These are phyloP conservation scores for Enteromius anoplus DNA, from an alignment of 2,797 vertebrate genomes.

Conservation along the genomic window DNA sequence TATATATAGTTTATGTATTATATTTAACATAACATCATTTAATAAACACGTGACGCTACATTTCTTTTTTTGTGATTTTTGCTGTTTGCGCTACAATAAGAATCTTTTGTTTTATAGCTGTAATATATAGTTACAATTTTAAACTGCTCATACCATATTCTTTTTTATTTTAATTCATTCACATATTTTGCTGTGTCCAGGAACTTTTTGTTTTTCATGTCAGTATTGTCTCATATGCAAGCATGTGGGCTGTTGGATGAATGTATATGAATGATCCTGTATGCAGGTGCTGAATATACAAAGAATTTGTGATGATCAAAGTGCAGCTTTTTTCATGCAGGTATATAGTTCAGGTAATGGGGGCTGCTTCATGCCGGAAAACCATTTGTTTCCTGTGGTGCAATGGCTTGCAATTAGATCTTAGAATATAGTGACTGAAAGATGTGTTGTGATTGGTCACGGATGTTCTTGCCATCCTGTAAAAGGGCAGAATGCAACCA, in stretches of 20 bases:
- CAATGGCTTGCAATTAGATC: neutral
- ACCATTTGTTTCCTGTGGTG: neutral
- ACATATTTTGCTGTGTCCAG: neutral
- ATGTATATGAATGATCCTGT: neutral
- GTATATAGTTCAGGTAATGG: neutral
- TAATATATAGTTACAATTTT: neutral
- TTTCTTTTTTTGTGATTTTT: neutral
- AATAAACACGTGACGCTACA: no score
- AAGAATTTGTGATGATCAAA: neutral
- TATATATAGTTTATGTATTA: no score
- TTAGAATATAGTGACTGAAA: neutral
- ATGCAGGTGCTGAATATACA: neutral
- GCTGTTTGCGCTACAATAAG: neutral
- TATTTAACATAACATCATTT: no score
- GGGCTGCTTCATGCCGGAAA: neutral
- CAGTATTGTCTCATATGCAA: neutral
- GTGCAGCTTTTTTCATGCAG: neutral
- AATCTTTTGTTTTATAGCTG: neutral
- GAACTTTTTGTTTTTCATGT: neutral
- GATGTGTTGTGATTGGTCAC: constrained; percentile 1
- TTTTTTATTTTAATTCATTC: neutral
- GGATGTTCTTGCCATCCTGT: neutral
- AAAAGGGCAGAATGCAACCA: neutral
- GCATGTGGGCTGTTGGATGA: neutral
- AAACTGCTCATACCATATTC: neutral